A percentile compares a stretch with the other conserved stretches of the same genome.
Conservation (phyloP, 2,113 vertebrate species). For the Clinocottus analis region DNA sequence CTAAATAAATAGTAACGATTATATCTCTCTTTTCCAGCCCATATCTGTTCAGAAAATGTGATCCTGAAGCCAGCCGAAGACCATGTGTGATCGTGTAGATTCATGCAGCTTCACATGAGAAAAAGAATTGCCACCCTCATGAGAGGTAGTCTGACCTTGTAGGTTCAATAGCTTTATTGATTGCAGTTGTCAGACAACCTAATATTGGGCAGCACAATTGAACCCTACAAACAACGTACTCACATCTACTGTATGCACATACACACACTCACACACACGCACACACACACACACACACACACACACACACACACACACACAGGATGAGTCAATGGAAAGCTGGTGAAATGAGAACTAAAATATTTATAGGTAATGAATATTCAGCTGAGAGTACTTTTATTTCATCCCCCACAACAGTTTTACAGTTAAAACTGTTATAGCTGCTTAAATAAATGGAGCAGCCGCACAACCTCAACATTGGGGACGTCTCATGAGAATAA, state of each 20-base stretch:
- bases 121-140: constrained; percentile 14
- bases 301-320: constrained; percentile 26
- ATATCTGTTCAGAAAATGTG: constrained; percentile 7
- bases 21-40: background rate
- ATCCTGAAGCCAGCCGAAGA: constrained; percentile 4
- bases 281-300: constrained; percentile 20
- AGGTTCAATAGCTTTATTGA: constrained; percentile 51
- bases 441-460: constrained; percentile 69
- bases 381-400: constrained; percentile 73
- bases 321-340: constrained; percentile 59
- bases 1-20: background rate
- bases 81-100: background rate
- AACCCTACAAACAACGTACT: constrained; percentile 26
- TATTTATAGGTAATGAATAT: constrained; percentile 83
- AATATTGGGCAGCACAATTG: constrained; percentile 15
- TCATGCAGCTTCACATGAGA: constrained; percentile 9
- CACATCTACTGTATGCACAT: background rate
- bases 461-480: constrained; percentile 51
- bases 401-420: constrained; percentile 68
- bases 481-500: constrained; percentile 44
- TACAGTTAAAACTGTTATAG: constrained; percentile 79
- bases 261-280: constrained; percentile 30
- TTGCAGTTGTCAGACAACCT: constrained; percentile 39
- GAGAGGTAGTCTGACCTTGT: constrained; percentile 36
- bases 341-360: constrained; percentile 75